Evolutionary conservation across 2,888 invertebrate species (phyloP).

Genomic region (Mamestra brassicae): DNA sequence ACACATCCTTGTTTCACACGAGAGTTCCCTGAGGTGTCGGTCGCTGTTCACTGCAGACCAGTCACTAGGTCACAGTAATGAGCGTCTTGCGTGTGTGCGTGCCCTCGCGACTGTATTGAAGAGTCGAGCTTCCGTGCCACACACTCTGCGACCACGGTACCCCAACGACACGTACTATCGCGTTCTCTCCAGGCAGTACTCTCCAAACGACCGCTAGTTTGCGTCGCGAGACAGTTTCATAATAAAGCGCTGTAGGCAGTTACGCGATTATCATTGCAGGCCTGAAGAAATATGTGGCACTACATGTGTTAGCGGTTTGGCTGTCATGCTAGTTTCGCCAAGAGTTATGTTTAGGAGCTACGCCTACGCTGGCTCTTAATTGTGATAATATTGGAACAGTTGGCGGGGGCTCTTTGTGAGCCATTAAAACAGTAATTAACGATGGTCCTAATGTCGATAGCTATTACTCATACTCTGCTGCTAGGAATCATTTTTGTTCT

Average conservation of each 20-base stretch:
- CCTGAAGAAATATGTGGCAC: slow-evolving; percentile 34
- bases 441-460: not conserved
- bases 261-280: slow-evolving; percentile 35
- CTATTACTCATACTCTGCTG: not conserved
- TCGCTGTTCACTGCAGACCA: not conserved
- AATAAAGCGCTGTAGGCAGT: slow-evolving; percentile 19
- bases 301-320: slow-evolving; percentile 38
- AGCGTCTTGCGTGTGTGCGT: slow-evolving; percentile 13
- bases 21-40: not conserved
- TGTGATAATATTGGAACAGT: slow-evolving; percentile 15
- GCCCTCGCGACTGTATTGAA: not conserved
- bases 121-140: not conserved
- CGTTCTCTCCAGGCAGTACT: not conserved
- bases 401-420: not conserved
- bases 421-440: slow-evolving; percentile 6
- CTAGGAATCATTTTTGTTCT: not conserved
- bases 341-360: slow-evolving; percentile 16
- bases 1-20: not conserved
- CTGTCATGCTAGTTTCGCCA: slow-evolving; percentile 7
- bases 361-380: slow-evolving; percentile 17
- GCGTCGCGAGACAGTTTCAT: slow-evolving; percentile 5
- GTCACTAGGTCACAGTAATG: slow-evolving; percentile 9
- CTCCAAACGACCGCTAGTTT: slow-evolving; percentile 17
- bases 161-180: not conserved
- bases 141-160: not conserved